These are phyloP conservation scores for Petrocephalus sullivani DNA, from an alignment of 2,797 vertebrate genomes.

Conservation along the genomic window DNA sequence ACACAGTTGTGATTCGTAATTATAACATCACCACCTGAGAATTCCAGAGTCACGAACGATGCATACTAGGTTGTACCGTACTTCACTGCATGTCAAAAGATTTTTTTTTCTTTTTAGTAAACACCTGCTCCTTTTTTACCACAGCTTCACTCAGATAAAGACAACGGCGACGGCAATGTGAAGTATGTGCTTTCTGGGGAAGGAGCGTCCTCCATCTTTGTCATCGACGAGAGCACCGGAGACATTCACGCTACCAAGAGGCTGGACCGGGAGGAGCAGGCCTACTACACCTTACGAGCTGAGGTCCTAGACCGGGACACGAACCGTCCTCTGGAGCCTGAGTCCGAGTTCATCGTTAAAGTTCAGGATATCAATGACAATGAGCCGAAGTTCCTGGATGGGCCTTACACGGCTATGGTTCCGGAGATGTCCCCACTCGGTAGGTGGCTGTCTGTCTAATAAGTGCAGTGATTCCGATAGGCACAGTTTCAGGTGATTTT, in stretches of 20 bases:
- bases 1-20: conserved; percentile 25
- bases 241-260: conserved; percentile 95
- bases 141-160: conserved; percentile 96
- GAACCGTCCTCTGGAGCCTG: conserved; percentile 81
- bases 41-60: background rate
- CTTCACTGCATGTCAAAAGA: background rate
- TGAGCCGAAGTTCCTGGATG: conserved; percentile 91
- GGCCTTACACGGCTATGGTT: conserved; percentile 84
- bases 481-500: background rate
- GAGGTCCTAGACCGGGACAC: conserved; percentile 83
- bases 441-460: conserved; percentile 52
- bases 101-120: too few species aligned
- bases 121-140: conserved; percentile 36
- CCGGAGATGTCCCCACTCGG: conserved; percentile 95
- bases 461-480: background rate
- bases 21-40: conserved; percentile 41
- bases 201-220: conserved; percentile 92
- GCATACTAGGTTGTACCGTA: background rate
- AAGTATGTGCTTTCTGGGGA: conserved; percentile 92
- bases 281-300: conserved; percentile 88
- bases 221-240: conserved; percentile 93
- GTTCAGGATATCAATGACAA: conserved; percentile 98
- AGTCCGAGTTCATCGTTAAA: conserved; percentile 90
- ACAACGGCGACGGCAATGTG: conserved; percentile 90
- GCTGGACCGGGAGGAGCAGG: conserved; percentile 88